Evolutionary conservation across 2,797 vertebrate genomes (phyloP), one percentile per base, ranked within the genome.

Genomic region (Acanthopagrus latus): DNA sequence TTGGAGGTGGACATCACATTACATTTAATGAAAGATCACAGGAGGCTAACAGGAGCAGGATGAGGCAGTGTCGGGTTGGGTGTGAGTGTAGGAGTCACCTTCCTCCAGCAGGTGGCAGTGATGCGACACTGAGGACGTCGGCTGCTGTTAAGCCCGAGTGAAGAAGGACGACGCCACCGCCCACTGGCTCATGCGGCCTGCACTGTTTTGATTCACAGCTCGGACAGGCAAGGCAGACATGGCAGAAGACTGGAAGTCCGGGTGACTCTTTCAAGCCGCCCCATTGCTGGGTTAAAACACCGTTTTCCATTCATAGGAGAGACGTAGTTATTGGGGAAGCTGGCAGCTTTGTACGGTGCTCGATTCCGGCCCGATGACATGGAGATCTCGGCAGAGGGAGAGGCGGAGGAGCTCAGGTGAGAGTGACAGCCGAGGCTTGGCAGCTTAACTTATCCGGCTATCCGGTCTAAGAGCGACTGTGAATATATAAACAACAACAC

Each of bases 361-460:
- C 84, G 62, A 64, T 75, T 91, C 81, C 74, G 77, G 43, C 70
- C 51, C 64, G 73, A 75, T 63, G 83, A 89, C 74, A 95, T 95
- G 95, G 95, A 95, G 83, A 78, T 83, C 4, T 67, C 74, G n/a
- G 83, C 78, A 25, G 94, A 94, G 71, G 86, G 64, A 78, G 93
- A 95, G 62, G 89, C 84, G 50, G 93, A 92, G 71, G 95, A 95
- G 64, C 93, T 85, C 84, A 92, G 93, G 95, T 94, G 71, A 87
- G 91, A 87, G 91, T 80, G 75, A 71, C 67, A 74, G 44, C 20
- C 62, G 48, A 16, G 41, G 16, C 14, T 4, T 51, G 59, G 71
- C 44, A 16, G 23, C 5, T 21, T 7, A 9, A 17, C 20, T 50
- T 7, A 44, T 18, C 68, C 54, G 71, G 74, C 44, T 77, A 47